Conservation (phyloP, 2,113 vertebrate genomes). For the Coturnix japonica region DNA sequence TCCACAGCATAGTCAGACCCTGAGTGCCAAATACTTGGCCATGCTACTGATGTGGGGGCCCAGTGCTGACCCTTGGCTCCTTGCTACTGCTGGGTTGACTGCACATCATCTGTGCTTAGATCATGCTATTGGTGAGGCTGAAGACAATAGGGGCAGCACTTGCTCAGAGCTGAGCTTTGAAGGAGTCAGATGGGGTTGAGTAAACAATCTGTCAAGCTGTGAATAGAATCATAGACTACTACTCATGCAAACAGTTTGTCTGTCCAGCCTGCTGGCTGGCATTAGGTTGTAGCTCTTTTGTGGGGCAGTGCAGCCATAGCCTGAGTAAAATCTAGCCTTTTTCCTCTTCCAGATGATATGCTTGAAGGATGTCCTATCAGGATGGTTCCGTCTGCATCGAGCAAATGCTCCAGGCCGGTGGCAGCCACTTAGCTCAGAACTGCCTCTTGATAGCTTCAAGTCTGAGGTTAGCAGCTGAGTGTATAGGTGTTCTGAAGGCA, state of each 20-base stretch:
- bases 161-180: not conserved
- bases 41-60: not conserved
- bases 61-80: rapidly evolving
- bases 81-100: not conserved
- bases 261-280: not conserved
- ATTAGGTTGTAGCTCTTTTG: not conserved
- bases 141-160: not conserved
- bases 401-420: not conserved
- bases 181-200: not conserved
- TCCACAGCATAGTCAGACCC: too few relatives aligned
- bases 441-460: not conserved
- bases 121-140: not conserved
- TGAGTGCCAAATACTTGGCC: not conserved
- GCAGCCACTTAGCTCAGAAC: not conserved
- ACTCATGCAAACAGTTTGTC: not conserved
- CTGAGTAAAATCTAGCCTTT: not conserved
- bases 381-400: rapidly evolving
- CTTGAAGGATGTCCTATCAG: not conserved
- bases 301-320: not conserved
- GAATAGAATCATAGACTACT: not conserved
- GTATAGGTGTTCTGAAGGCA: not conserved
- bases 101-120: not conserved
- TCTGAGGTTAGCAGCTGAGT: not conserved
- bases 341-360: not conserved
- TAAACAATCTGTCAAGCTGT: not conserved